Evolutionary conservation across 2,888 invertebrate genomes (phyloP).

Genomic region (Trachelus stipa): DNA sequence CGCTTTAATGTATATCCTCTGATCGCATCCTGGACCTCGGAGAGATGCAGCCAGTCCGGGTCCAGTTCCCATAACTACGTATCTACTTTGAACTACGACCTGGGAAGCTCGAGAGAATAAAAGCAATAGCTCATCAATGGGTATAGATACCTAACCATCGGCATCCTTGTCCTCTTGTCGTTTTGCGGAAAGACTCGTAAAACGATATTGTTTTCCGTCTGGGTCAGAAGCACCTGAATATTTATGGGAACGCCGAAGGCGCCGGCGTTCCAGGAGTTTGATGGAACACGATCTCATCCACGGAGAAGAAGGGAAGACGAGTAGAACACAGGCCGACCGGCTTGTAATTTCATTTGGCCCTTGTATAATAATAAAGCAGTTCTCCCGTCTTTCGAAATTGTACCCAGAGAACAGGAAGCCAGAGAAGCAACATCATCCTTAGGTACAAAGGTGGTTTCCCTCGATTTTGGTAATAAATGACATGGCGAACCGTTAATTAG

Average conservation of each 20-base stretch:
- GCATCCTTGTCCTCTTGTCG: too few relatives aligned
- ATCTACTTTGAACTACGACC: too few relatives aligned
- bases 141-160: too few relatives aligned
- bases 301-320: neutral
- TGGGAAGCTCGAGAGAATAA: too few relatives aligned
- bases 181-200: constrained; percentile 28
- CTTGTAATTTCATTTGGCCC: constrained; percentile 34
- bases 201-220: constrained; percentile 33
- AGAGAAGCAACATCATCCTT: neutral
- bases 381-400: neutral
- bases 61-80: too few relatives aligned
- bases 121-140: too few relatives aligned
- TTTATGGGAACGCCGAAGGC: constrained; percentile 27
- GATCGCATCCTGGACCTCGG: too few relatives aligned
- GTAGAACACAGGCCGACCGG: constrained; percentile 19
- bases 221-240: constrained; percentile 35
- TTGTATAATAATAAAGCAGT: neutral
- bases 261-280: constrained; percentile 10
- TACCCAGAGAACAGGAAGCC: neutral
- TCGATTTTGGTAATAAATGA: constrained; percentile 16
- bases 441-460: neutral
- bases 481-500: constrained; percentile 21
- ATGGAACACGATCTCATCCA: neutral
- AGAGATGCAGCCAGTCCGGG: too few relatives aligned
- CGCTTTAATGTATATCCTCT: too few relatives aligned